These are phyloP conservation scores for Dendroctonus ponderosae DNA, from an alignment of 1,140 invertebrate genomes.

Conservation along the genomic window DNA sequence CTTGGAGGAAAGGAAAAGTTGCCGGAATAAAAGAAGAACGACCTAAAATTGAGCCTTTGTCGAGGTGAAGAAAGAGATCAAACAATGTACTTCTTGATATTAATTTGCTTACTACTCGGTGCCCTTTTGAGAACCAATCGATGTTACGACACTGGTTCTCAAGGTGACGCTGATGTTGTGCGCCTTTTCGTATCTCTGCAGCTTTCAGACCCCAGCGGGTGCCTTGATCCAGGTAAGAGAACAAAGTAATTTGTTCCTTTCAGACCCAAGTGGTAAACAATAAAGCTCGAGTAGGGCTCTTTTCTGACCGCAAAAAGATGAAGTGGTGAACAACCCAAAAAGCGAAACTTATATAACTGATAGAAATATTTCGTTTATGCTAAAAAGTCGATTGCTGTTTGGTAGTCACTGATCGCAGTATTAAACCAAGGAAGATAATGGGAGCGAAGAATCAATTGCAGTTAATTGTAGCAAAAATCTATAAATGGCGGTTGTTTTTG, in stretches of 20 bases:
- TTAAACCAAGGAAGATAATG: too few relatives aligned
- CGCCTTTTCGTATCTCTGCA: constrained; percentile 12
- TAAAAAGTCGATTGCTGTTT: too few relatives aligned
- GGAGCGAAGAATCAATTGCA: too few relatives aligned
- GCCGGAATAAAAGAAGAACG: background rate
- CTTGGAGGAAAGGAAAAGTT: background rate
- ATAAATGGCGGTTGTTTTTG: too few relatives aligned
- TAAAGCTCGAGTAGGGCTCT: constrained; percentile 24
- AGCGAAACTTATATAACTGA: too few relatives aligned
- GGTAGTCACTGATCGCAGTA: too few relatives aligned
- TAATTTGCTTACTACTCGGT: too few relatives aligned
- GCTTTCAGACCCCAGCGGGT: constrained; percentile 24
- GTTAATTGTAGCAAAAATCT: too few relatives aligned
- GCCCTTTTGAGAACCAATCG: constrained; percentile 3
- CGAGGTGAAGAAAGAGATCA: too few relatives aligned
- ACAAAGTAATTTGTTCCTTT: constrained; percentile 32
- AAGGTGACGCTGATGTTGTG: constrained; percentile 6
- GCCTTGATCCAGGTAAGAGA: constrained; percentile 26
- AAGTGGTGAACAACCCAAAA: constrained; percentile 23
- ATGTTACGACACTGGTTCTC: constrained; percentile 9
- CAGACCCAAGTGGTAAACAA: constrained; percentile 28
- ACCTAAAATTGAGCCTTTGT: background rate
- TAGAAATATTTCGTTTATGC: too few relatives aligned
- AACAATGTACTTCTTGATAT: too few relatives aligned
- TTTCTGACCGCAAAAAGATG: constrained; percentile 21